Conservation (phyloP, 30 jellyfish, hydroid and myxozoan species). For the Chrysaora quinquecirrha region DNA sequence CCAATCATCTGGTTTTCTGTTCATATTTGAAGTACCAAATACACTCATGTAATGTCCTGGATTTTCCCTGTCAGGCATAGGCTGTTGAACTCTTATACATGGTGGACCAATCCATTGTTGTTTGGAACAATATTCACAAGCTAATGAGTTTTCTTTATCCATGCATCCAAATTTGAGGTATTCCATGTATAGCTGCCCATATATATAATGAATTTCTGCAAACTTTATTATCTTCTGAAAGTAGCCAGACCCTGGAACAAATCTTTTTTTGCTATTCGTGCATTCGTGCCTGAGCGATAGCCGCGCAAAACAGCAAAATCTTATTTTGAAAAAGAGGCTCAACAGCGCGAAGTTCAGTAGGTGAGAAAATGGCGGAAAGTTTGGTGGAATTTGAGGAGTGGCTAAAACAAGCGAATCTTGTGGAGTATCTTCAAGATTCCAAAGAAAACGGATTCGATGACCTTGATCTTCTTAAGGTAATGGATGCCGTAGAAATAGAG, state of each 20-base stretch:
- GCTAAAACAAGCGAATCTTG: no score
- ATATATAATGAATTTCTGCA: constrained; percentile 12
- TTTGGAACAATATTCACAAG: constrained; percentile 15
- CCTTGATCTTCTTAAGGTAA: background rate
- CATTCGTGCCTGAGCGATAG: constrained; percentile 1
- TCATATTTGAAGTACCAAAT: background rate
- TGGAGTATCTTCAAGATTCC: no score
- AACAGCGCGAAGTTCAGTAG: no score
- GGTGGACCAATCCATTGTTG: constrained; percentile 24
- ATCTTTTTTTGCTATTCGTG: background rate
- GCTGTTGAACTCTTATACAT: constrained; percentile 7
- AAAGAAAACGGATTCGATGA: background rate
- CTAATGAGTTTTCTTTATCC: background rate
- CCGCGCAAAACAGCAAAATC: no score
- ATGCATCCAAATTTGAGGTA: constrained; percentile 11
- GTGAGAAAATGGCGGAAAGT: no score
- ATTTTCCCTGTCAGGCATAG: constrained; percentile 17
- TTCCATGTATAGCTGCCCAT: constrained; percentile 23
- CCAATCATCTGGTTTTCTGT: constrained; percentile 20
- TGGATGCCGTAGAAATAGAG: background rate
- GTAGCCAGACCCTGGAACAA: constrained; percentile 24
- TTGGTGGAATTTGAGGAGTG: no score
- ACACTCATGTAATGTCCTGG: constrained; percentile 28
- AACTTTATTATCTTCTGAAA: constrained; percentile 2
- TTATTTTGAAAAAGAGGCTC: no score